These are phyloP conservation scores for Rissa tridactyla DNA, from an alignment of 2,113 vertebrate genomes.

Conservation along the genomic window DNA sequence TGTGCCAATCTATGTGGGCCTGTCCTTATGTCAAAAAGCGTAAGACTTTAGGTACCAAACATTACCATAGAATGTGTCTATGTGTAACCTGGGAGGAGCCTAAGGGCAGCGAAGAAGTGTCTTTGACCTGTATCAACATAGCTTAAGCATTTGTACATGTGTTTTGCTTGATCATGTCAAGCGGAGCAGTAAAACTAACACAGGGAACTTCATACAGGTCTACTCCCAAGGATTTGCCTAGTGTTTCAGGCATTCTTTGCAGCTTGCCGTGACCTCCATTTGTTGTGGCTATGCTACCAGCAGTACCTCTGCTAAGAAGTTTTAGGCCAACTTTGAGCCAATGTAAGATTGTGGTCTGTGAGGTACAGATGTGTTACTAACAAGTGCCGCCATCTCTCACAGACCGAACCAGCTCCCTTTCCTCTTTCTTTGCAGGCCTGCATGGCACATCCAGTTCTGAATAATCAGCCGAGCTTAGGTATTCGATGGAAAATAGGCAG, in stretches of 20 bases:
- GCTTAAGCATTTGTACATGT: background rate
- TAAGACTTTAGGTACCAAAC: background rate
- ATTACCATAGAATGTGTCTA: background rate
- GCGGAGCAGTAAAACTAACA: background rate
- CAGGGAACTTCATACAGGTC: background rate
- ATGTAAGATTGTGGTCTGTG: background rate
- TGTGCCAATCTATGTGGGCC: background rate
- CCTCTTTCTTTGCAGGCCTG: background rate
- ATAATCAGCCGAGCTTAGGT: slow-evolving; percentile 50
- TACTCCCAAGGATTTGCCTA: background rate
- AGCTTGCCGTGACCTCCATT: background rate
- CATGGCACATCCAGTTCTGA: slow-evolving; percentile 54
- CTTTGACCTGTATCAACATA: background rate
- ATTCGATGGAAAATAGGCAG: slow-evolving; percentile 62
- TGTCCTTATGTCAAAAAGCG: background rate
- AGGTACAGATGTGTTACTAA: background rate
- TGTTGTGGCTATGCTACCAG: background rate
- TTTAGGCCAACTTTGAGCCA: background rate
- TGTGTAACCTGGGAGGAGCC: background rate
- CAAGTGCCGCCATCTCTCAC: background rate
- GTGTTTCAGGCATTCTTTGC: background rate
- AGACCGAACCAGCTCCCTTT: background rate
- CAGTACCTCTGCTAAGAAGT: background rate
- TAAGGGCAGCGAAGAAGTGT: background rate
- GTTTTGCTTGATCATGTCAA: background rate